Base-by-base conservation (phyloP, 2,888 invertebrate species). In the Tetanocera ferruginea region DNA sequence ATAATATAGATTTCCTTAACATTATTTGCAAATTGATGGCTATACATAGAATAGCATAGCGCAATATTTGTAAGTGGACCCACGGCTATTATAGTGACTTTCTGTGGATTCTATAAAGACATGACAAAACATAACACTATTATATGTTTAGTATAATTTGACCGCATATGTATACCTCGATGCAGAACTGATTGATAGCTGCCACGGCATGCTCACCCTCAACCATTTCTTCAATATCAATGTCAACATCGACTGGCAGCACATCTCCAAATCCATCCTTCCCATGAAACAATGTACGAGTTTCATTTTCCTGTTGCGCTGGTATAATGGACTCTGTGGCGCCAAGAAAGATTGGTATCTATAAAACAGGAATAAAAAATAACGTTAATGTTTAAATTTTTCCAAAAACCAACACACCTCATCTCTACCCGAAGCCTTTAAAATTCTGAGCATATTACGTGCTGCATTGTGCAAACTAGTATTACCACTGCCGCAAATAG, bases 11-110 rank as follows among this genome's bases (percentile, higher is more conserved):
- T 89, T 62, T 94, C 93, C 79, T 93, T 93, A 0, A 96, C 88
- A 80, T 93, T 91, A 25, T 90, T 84, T 0, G 92, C 87, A 85
- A 96, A 94, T 5, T 91, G 86, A 23, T 80, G 71, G 0, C 94
- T 92, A 83, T 94, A 94, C 83, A 95, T 87, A 84, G 93, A 93
- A 3, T 94, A 91, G 1, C 95, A 93, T 78, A 96, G 85, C 0
- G 96, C 97, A 64, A 96, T 90, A 84, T 96, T 97, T 0, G 96
- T 96, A 34, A 97, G 87, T 0, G 97, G 93, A 0, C 94, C 96
- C 31, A 96, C 87, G 52, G 93, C 92, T 8, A 95, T 90, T 11
- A 95, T 85, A 0, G 92, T 91, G 28, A 95, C 89, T 84, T 93
- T 87, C 77, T 91, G 92, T 88, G 91, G 87, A 89, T 91, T 80